phyloP scores from a whole-genome alignment of 2,888 invertebrate genomes.

The Drosophila histrio region DNA sequence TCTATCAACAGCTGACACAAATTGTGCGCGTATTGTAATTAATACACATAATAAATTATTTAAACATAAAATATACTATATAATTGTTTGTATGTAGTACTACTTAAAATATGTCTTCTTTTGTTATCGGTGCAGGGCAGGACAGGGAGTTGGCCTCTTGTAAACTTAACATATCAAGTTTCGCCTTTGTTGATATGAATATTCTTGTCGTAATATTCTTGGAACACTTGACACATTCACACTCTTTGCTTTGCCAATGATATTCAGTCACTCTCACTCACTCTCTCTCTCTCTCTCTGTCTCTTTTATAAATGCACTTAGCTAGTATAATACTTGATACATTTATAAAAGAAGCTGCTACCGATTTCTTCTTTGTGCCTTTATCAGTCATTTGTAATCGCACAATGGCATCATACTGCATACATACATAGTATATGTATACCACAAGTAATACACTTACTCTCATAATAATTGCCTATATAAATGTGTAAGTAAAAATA shows the following conservation, averaged over 20 bases:
- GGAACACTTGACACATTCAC: constrained; percentile 62
- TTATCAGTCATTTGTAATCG: constrained; percentile 51
- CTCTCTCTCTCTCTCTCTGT: constrained; percentile 10
- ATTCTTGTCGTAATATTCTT: constrained; percentile 51
- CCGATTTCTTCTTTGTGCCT: constrained; percentile 45
- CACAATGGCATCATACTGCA: constrained; percentile 30
- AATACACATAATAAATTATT: constrained; percentile 73
- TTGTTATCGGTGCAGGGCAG: constrained; percentile 37
- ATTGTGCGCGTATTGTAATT: constrained; percentile 52
- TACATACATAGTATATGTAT: neutral
- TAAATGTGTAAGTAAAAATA: neutral
- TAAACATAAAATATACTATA: constrained; percentile 61
- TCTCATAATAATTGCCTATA: constrained; percentile 8
- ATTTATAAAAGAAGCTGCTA: constrained; percentile 13
- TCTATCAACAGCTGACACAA: constrained; percentile 22
- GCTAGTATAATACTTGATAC: constrained; percentile 6
- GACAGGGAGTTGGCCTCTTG: constrained; percentile 55
- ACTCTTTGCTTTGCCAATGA: constrained; percentile 52
- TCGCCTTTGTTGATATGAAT: constrained; percentile 46
- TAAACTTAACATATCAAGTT: constrained; percentile 74
- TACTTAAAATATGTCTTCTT: constrained; percentile 25
- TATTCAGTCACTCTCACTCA: constrained; percentile 23
- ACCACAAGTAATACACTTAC: constrained; percentile 4
- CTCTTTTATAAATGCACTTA: constrained; percentile 6
- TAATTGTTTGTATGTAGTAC: constrained; percentile 15